Conservation (phyloP, 2,113 vertebrate genomes). For the Toxotes chatareus region DNA sequence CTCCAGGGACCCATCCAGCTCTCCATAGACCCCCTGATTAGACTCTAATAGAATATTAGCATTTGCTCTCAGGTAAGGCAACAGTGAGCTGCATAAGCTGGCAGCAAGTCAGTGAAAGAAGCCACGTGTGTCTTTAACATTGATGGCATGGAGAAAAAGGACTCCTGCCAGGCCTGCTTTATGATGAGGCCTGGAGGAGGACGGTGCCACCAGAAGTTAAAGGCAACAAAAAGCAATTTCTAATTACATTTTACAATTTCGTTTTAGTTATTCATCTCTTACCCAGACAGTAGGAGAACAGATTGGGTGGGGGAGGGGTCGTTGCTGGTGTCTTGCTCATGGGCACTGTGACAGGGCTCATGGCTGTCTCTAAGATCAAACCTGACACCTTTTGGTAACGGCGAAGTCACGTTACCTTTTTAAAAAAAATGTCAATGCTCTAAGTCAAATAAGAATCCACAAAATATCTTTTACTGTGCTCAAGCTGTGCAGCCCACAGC, state of each 20-base stretch:
- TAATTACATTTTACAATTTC: conserved; percentile 45
- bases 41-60: conserved; percentile 92
- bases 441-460: conserved; percentile 26
- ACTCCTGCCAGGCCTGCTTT: conserved; percentile 52
- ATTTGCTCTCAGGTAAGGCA: conserved; percentile 88
- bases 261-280: conserved; percentile 22
- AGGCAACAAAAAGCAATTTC: conserved; percentile 15
- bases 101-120: conserved; percentile 75
- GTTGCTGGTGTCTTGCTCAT: conserved; percentile 48
- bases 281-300: conserved; percentile 16
- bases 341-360: conserved; percentile 20
- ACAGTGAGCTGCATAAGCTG: conserved; percentile 80
- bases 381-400: conserved; percentile 20
- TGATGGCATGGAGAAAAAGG: conserved; percentile 50
- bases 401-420: not conserved
- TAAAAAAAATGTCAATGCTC: conserved; percentile 13
- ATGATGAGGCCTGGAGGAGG: conserved; percentile 56
- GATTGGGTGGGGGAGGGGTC: not conserved
- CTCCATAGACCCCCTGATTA: conserved; percentile 88
- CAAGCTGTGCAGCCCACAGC: conserved; percentile 67
- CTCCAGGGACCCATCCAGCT: conserved; percentile 87
- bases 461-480: conserved; percentile 31
- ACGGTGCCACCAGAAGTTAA: not conserved
- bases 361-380: conserved; percentile 10
- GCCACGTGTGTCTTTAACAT: conserved; percentile 76